Percentiles rank a stretch among this genome's conserved stretches.
These are phyloP conservation scores for Hippocampus zosterae DNA, from an alignment of 2,113 vertebrate species.

Conservation along the genomic window DNA sequence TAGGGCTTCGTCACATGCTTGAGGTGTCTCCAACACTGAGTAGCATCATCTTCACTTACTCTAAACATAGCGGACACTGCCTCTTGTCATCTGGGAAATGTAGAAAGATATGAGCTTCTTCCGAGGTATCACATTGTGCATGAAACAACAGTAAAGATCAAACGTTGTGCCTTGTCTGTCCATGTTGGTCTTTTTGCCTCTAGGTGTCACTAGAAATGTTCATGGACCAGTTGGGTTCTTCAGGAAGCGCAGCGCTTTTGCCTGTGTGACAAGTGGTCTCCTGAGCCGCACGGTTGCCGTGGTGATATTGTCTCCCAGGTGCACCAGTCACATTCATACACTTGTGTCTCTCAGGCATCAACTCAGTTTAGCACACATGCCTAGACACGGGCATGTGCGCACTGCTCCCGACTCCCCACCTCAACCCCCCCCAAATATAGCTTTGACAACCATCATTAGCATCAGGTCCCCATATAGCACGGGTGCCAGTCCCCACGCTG, in stretches of 20 bases:
- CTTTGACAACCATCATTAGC: slow-evolving; percentile 66
- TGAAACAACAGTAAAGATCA: slow-evolving; percentile 29
- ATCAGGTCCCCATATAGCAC: slow-evolving; percentile 46
- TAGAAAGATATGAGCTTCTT: slow-evolving; percentile 45
- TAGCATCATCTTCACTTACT: slow-evolving; percentile 53
- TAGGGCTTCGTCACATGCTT: slow-evolving; percentile 55
- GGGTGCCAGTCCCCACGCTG: slow-evolving; percentile 40
- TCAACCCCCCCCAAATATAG: slow-evolving; percentile 17
- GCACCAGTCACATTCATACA: slow-evolving; percentile 43
- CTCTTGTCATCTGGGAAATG: slow-evolving; percentile 53
- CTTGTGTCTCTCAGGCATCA: slow-evolving; percentile 24
- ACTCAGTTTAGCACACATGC: slow-evolving; percentile 50
- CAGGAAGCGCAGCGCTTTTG: not conserved
- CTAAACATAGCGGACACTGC: slow-evolving; percentile 21
- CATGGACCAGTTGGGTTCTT: slow-evolving; percentile 23
- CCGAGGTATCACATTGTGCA: slow-evolving; percentile 32
- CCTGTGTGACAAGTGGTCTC: not conserved
- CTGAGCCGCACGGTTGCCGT: slow-evolving; percentile 64
- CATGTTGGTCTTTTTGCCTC: slow-evolving; percentile 53
- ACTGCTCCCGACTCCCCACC: slow-evolving; percentile 21
- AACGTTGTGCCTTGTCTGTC: slow-evolving; percentile 9
- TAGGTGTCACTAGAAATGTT: slow-evolving; percentile 75
- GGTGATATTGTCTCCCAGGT: slow-evolving; percentile 70
- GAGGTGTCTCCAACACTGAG: slow-evolving; percentile 45
- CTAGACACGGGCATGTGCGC: slow-evolving; percentile 57